Evolutionary conservation across 2,113 vertebrate genomes (phyloP), one percentile per base, ranked within the genome.

Genomic region (Recurvirostra avosetta): DNA sequence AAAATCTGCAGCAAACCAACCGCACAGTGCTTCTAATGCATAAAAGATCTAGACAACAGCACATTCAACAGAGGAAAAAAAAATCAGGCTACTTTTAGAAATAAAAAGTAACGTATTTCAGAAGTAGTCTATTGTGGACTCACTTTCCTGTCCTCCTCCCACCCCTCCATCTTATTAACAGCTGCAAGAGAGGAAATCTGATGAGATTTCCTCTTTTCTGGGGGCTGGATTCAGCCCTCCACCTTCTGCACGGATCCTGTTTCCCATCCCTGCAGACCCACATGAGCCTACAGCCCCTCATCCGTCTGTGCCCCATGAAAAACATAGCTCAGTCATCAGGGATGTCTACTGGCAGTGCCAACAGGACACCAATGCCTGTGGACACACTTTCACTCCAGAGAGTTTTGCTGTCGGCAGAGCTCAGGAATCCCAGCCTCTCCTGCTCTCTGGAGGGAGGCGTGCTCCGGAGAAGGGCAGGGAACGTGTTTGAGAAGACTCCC

Each of bases 241-340:
- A 43, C 34, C 30, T 88, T 52, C 62, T 65, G 29, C 47, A 88
- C 0, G 2, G 58, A 85, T 66, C 19, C 72, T 12, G 22, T 74
- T 83, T 86, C 75, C 63, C 38, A 76, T 4, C 8, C 27, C 45
- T 4, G 6, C 19, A 80, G 66, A 65, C 27, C 40, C 45, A 40
- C 16, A 3, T 1, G 32, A 76, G 40, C 32, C 66, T 52, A 22
- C 1, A 2, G 74, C 36, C n/a, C 34, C 19, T 73, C 74, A 61
- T 43, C 49, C 3, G 1, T 20, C 50, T 0, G 1, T 4, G 12
- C 11, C 30, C 29, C 18, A 8, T 5, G 20, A 47, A 81, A 26
- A 75, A 49, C 20, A 23, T 9, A 55, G 38, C 43, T 65, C 2
- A 0, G 19, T 45, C 66, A 73, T 0, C 1, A 1, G 25, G 56